Percentiles rank a stretch among this genome's conserved stretches.
Evolutionary conservation across 2,113 vertebrate species (phyloP).

Genomic region (Ictalurus punctatus): DNA sequence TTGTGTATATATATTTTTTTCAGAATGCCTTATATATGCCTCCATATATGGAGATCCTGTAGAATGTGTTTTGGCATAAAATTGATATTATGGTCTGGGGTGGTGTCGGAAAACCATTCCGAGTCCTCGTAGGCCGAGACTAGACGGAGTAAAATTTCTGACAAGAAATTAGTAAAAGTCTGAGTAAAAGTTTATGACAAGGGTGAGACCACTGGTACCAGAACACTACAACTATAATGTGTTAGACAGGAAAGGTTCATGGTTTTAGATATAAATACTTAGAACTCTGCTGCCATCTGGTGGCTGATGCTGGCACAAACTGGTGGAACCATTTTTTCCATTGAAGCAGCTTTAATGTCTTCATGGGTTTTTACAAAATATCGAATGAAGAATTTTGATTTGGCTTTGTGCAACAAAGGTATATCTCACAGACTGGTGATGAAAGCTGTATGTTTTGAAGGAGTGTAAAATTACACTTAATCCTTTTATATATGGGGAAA

Average conservation of each 20-base stretch:
- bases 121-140: not conserved
- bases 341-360: not conserved
- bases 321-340: not conserved
- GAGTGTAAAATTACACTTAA: not conserved
- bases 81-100: not conserved
- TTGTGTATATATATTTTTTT: no score
- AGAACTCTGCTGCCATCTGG: slow-evolving; percentile 20
- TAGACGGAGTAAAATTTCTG: not conserved
- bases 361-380: not conserved
- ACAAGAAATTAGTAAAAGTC: no score
- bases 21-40: no score
- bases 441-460: not conserved
- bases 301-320: not conserved
- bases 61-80: not conserved
- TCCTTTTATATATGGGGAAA: not conserved
- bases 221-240: not conserved
- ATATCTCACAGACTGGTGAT: not conserved
- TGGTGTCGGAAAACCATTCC: not conserved
- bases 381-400: not conserved
- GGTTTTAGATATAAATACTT: not conserved
- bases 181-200: not conserved
- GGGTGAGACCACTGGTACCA: not conserved
- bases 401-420: not conserved
- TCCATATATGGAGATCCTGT: no score
- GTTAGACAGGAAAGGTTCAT: not conserved